Percentiles rank a stretch among this genome's conserved stretches.
Evolutionary conservation across 2,113 vertebrate genomes (phyloP).

Genomic region (Poeciliopsis occidentalis): DNA sequence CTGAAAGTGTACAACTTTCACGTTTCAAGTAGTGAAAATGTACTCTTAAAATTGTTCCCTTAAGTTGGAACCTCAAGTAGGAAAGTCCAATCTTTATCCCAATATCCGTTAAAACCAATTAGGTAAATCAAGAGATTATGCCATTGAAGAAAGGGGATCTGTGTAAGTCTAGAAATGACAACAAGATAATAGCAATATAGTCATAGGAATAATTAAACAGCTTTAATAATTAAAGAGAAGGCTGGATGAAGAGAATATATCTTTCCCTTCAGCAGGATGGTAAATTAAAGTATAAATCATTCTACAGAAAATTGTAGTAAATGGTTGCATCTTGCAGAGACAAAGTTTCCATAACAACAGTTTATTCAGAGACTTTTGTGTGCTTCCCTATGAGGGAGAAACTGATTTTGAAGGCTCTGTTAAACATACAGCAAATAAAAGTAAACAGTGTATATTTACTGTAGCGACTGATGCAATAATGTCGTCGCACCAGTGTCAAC

Average conservation of each 20-base stretch:
- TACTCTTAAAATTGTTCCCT: not conserved
- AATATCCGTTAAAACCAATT: not conserved
- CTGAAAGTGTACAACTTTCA: not conserved
- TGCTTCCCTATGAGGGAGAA: not conserved
- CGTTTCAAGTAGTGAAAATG: not conserved
- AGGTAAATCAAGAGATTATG: no score
- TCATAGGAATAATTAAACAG: not conserved
- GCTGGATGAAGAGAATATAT: not conserved
- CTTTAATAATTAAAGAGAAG: not conserved
- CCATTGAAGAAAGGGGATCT: no score
- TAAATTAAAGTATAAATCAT: not conserved
- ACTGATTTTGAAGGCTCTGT: not conserved
- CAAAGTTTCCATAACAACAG: not conserved
- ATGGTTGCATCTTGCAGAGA: not conserved
- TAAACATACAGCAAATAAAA: not conserved
- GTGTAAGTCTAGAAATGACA: no score
- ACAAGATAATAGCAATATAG: not conserved
- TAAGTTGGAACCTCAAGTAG: not conserved
- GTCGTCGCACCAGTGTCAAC: not conserved
- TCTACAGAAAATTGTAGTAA: not conserved
- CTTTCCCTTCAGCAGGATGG: not conserved
- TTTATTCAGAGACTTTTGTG: not conserved
- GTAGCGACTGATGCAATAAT: not conserved
- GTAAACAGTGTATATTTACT: not conserved
- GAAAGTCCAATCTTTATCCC: not conserved